Conservation (phyloP, 1,140 invertebrate species). For the Aethina tumida region DNA sequence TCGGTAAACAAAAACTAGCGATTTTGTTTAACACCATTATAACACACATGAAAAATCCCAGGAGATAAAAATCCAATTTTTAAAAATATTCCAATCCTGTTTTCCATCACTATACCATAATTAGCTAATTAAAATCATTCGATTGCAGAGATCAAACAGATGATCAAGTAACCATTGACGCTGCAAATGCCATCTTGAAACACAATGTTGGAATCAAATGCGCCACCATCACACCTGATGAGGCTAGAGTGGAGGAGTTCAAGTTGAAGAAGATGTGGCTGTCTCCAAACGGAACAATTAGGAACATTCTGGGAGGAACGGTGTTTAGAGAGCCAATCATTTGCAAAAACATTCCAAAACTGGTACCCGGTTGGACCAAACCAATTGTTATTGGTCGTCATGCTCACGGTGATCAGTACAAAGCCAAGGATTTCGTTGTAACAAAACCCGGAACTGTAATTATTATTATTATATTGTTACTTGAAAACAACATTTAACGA, state of each 20-base stretch:
- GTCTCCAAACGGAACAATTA: slow-evolving; percentile 82
- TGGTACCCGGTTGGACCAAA: slow-evolving; percentile 80
- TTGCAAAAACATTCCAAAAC: slow-evolving; percentile 76
- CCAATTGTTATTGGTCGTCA: slow-evolving; percentile 79
- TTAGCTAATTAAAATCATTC: no score
- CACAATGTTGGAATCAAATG: slow-evolving; percentile 91
- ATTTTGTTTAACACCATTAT: no score
- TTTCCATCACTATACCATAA: no score
- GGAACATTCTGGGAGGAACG: slow-evolving; percentile 84
- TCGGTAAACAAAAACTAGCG: no score
- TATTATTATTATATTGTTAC: neutral
- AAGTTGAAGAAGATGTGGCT: slow-evolving; percentile 91
- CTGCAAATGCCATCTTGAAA: slow-evolving; percentile 76
- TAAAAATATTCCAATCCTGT: no score
- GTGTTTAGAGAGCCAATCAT: slow-evolving; percentile 87
- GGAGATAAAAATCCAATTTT: no score
- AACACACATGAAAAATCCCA: no score
- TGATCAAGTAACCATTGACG: slow-evolving; percentile 81
- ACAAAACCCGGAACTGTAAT: slow-evolving; percentile 55
- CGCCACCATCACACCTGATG: slow-evolving; percentile 86
- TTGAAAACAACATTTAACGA: neutral
- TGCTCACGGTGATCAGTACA: slow-evolving; percentile 87
- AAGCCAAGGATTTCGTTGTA: slow-evolving; percentile 74
- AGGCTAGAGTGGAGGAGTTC: slow-evolving; percentile 82
- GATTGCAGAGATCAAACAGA: slow-evolving; percentile 63